Conservation (phyloP, 2,113 vertebrate genomes). For the Gambusia holbrooki region DNA sequence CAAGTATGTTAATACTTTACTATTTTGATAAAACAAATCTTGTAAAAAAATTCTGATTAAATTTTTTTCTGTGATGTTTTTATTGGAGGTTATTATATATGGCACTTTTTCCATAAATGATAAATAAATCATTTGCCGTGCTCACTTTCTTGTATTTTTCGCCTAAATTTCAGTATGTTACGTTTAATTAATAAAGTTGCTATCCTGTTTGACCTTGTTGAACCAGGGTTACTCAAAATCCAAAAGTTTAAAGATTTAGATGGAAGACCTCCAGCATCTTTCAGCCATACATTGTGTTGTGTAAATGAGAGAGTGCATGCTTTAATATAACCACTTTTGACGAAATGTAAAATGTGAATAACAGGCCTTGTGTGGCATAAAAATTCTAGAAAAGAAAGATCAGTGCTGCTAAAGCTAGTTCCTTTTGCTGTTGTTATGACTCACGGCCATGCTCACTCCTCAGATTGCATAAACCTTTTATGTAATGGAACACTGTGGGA, state of each 20-base stretch:
- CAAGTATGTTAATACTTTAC: not conserved
- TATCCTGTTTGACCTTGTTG: constrained; percentile 11
- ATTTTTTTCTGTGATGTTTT: not conserved
- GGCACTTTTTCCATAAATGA: not conserved
- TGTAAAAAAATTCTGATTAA: not conserved
- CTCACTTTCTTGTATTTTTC: constrained; percentile 24
- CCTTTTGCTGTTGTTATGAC: constrained; percentile 74
- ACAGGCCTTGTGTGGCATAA: constrained; percentile 4
- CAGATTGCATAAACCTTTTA: constrained; percentile 82
- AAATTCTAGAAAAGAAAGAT: constrained; percentile 52
- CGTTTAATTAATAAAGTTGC: constrained; percentile 9
- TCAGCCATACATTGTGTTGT: not conserved
- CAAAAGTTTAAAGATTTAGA: not conserved
- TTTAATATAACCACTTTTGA: not conserved
- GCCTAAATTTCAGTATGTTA: not conserved
- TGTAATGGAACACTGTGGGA: constrained; percentile 80
- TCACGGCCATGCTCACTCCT: constrained; percentile 74
- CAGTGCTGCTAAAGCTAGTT: constrained; percentile 66
- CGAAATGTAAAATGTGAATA: constrained; percentile 26
- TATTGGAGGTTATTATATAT: too few relatives aligned
- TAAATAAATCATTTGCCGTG: not conserved
- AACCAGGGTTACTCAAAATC: not conserved
- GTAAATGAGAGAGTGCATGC: constrained; percentile 17
- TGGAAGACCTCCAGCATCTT: not conserved
- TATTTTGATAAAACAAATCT: not conserved